Conservation (phyloP, 2,888 invertebrate species). For the Hirtodrosophila alboralis region DNA sequence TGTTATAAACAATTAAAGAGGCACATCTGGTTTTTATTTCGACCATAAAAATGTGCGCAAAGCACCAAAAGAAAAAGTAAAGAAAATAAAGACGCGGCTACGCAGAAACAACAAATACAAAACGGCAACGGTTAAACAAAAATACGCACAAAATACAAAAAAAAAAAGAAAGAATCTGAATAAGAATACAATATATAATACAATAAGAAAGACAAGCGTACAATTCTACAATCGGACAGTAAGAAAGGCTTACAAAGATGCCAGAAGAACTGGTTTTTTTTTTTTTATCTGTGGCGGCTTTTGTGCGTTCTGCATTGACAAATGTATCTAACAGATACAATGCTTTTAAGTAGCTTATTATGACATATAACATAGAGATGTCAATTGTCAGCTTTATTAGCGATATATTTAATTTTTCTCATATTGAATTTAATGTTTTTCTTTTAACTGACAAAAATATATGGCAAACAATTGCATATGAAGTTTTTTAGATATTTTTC, state of each 20-base stretch:
- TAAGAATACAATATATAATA: slow-evolving; percentile 10
- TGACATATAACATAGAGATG: slow-evolving; percentile 29
- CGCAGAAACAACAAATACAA: slow-evolving; percentile 19
- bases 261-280: slow-evolving; percentile 66
- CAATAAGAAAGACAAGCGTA: slow-evolving; percentile 17
- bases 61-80: slow-evolving; percentile 3
- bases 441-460: too few relatives aligned
- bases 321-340: slow-evolving; percentile 60
- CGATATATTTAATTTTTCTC: too few relatives aligned
- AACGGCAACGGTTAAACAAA: slow-evolving; percentile 54
- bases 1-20: slow-evolving; percentile 71
- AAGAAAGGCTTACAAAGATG: slow-evolving; percentile 49
- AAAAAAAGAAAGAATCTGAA: slow-evolving; percentile 6
- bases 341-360: slow-evolving; percentile 39
- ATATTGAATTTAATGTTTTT: too few relatives aligned
- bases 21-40: slow-evolving; percentile 58
- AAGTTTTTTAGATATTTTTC: too few relatives aligned
- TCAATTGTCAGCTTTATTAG: too few relatives aligned
- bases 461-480: too few relatives aligned
- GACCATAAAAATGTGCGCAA: not conserved
- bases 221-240: slow-evolving; percentile 17
- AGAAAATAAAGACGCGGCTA: too few relatives aligned
- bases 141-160: slow-evolving; percentile 18
- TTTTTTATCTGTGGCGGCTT: too few relatives aligned
- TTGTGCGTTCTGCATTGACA: slow-evolving; percentile 45